Conservation (phyloP, 2,888 invertebrate species). For the Coleophora deauratella region DNA sequence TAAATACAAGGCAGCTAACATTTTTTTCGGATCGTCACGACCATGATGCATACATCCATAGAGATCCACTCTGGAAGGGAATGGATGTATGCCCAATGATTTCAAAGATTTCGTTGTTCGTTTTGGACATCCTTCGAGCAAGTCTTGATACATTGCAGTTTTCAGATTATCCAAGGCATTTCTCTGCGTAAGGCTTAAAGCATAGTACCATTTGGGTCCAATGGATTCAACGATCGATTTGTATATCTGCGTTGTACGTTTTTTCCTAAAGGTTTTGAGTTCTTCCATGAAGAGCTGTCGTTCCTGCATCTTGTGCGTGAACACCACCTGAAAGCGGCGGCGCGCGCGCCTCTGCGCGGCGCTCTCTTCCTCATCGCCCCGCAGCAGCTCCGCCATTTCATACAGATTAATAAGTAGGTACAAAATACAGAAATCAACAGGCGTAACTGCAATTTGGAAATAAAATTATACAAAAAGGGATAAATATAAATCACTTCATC, state of each 20-base stretch:
- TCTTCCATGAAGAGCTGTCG: slow-evolving; percentile 52
- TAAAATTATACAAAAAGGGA: slow-evolving; percentile 19
- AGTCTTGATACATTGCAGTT: slow-evolving; percentile 46
- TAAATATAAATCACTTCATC: no score
- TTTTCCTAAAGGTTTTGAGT: slow-evolving; percentile 37
- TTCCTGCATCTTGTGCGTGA: slow-evolving; percentile 40
- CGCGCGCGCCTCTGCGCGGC: slow-evolving; percentile 27
- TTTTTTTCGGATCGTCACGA: slow-evolving; percentile 45
- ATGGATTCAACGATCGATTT: slow-evolving; percentile 27
- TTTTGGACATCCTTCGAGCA: slow-evolving; percentile 46
- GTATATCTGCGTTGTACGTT: slow-evolving; percentile 26
- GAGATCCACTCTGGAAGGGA: slow-evolving; percentile 36
- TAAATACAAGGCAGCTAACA: slow-evolving; percentile 51
- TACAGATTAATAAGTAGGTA: neutral
- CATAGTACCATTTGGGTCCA: slow-evolving; percentile 60
- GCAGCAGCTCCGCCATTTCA: slow-evolving; percentile 8
- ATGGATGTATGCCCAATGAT: slow-evolving; percentile 42
- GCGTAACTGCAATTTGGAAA: slow-evolving; percentile 41
- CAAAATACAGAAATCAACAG: neutral
- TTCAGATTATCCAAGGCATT: slow-evolving; percentile 40
- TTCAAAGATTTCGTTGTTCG: slow-evolving; percentile 35
- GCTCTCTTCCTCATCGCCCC: slow-evolving; percentile 29
- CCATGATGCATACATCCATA: slow-evolving; percentile 45
- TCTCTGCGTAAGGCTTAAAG: slow-evolving; percentile 50
- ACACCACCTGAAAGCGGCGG: slow-evolving; percentile 38